Evolutionary conservation across 2,797 vertebrate species (phyloP), one percentile per base, ranked within the genome.

Genomic region (Vireo griseus): DNA sequence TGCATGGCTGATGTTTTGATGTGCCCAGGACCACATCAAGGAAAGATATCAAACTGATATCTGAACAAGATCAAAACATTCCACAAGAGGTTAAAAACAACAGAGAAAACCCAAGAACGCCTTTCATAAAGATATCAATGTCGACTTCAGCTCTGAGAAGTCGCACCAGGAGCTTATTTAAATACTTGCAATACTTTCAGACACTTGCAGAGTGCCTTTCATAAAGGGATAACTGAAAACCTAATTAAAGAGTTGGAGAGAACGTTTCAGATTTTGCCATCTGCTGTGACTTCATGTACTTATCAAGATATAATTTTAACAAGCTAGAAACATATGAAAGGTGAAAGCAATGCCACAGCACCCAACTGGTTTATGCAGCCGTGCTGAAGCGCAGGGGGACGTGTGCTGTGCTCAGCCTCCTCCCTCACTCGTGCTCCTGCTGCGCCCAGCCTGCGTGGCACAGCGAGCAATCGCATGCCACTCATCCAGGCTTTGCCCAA

Each of bases 261-360:
- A 94, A 92, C 24, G 39, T 92, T 96, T 90, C 79, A 80, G 82
- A 94, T 92, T 94, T 92, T 91, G 73, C 95, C 94, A 95, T 96
- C 93, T 96, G 96, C 87, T 96, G 72, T 65, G 80, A 94, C 90
- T 96, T 77, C 65, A 47, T 80, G 87, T 92, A 86, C 92, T 94
- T 88, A 88, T 17, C 68, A 68, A 91, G 90, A 94, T 88, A 74
- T 18, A 83, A 90, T 90, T 96, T 94, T 94, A 95, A 94, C 87
- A 86, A 89, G 82, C 75, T 77, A 78, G 85, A 91, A 94, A 86
- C 82, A 92, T 87, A 93, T 13, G 93, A 95, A 94, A 95, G 93
- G 94, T 90, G 91, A 94, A 96, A 74, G 82, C 39, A 91, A 54
- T 77, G 91, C 72, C 81, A 52, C 72, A 83, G 87, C 72, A 94